Evolutionary conservation across 2,113 vertebrate species (phyloP).

Genomic region (Sander lucioperca): DNA sequence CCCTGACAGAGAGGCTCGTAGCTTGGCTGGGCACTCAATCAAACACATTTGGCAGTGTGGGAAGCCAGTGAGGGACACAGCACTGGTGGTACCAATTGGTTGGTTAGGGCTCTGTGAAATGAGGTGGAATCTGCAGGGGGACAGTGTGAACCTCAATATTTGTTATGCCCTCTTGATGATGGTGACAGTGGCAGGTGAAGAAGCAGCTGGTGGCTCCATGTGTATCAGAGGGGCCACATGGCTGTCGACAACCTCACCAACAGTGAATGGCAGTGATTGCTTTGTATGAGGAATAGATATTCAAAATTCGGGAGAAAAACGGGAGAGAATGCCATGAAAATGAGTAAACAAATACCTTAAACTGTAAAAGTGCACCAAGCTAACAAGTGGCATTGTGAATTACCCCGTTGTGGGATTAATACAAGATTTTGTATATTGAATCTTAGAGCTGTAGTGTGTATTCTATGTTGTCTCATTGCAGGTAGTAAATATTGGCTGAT

Average conservation of each 20-base stretch:
- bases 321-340: not conserved
- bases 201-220: constrained; percentile 53
- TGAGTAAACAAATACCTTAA: not conserved
- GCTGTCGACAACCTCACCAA: constrained; percentile 14
- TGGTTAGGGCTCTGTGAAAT: not conserved
- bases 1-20: not conserved
- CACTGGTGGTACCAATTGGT: not conserved
- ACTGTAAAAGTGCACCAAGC: not conserved
- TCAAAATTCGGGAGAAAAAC: not conserved
- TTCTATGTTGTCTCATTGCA: not conserved
- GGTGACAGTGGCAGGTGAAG: constrained; percentile 31
- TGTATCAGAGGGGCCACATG: constrained; percentile 32
- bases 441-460: no score
- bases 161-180: not conserved
- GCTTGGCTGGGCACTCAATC: not conserved
- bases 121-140: constrained; percentile 13
- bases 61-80: not conserved
- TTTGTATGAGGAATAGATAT: not conserved
- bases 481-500: not conserved
- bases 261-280: not conserved
- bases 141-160: constrained; percentile 14
- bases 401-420: no score
- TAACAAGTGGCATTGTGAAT: no score
- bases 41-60: not conserved
- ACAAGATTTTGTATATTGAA: no score